A percentile compares a stretch with the other conserved stretches of the same genome.
These are phyloP conservation scores for Portevinia maculata DNA, from an alignment of 2,888 invertebrate genomes.

Conservation along the genomic window DNA sequence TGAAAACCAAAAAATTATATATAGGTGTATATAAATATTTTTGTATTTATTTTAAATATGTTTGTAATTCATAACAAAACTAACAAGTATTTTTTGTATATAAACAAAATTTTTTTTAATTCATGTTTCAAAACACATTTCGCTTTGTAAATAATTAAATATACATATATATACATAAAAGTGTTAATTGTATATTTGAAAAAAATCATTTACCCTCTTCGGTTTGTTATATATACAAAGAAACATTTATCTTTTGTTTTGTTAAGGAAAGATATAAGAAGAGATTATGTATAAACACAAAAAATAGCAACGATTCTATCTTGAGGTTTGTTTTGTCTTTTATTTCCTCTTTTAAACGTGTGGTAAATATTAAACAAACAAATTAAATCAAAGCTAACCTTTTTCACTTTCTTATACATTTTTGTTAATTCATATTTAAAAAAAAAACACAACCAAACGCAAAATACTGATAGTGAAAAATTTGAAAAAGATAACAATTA, in stretches of 20 bases:
- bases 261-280: constrained; percentile 39
- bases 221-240: constrained; percentile 33
- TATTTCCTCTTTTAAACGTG: constrained; percentile 38
- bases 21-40: constrained; percentile 74
- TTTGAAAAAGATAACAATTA: not conserved
- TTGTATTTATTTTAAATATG: constrained; percentile 70
- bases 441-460: constrained; percentile 5
- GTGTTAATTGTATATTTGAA: constrained; percentile 28
- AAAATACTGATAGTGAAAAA: constrained; percentile 22
- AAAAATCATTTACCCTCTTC: constrained; percentile 15
- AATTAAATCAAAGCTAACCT: constrained; percentile 7
- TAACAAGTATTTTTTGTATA: constrained; percentile 63
- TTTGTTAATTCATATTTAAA: not conserved
- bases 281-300: constrained; percentile 35
- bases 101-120: constrained; percentile 51
- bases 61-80: constrained; percentile 58
- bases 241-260: constrained; percentile 12
- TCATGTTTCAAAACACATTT: constrained; percentile 40
- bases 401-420: not conserved
- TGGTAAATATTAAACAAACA: constrained; percentile 44
- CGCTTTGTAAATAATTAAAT: constrained; percentile 69
- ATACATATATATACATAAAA: constrained; percentile 32
- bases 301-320: constrained; percentile 57
- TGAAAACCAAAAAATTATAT: constrained; percentile 11
- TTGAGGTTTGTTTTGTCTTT: constrained; percentile 27